Evolutionary conservation across 2,888 invertebrate genomes (phyloP), one percentile per base, ranked within the genome.

Genomic region (Metopia argyrocephala): DNA sequence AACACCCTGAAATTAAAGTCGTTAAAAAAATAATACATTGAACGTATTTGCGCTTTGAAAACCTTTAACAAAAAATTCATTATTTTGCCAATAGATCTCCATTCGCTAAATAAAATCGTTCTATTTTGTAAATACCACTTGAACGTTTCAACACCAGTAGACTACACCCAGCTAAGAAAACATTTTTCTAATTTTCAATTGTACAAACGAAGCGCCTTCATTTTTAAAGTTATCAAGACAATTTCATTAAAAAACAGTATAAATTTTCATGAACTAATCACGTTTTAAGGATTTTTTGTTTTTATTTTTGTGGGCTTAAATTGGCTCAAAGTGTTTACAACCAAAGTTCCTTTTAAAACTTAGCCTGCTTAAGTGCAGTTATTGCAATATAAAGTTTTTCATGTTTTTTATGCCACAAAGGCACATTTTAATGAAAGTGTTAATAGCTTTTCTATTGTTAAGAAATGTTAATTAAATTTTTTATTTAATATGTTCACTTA

Each of bases 361-460:
- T 61, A 21, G 5, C 23, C 15, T 15, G 25, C 21, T 15, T 3
- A 61, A 76, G n/a, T 28, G 64, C 20, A 59, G 31, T 9, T 31
- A 27, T 56, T 70, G 27, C 54, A 21, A 70, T 70, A 61, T 61
- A 48, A 61, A 38, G 15, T 71, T 71, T 71, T 45, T 27, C 31
- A 5, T 25, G 0, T 5, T 50, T 65, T 52, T 50, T 61, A 25
- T 45, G 20, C 1, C 61, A 28, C 31, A 61, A 56, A 5, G 4
- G 48, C 3, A 50, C 21, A n/a, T 21, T 62, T 18, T 52, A 79
- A 75, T 50, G 79, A 82, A 82, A 83, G 81, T 83, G 82, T 76
- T 83, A 74, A 79, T 83, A 38, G 62, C 57, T 62, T 81, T 69
- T 73, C 70, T 45, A 6, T 48, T 57, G 46, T 57, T 56, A n/a